phyloP scores from a whole-genome alignment of 2,888 invertebrate species.

The Nezara viridula region DNA sequence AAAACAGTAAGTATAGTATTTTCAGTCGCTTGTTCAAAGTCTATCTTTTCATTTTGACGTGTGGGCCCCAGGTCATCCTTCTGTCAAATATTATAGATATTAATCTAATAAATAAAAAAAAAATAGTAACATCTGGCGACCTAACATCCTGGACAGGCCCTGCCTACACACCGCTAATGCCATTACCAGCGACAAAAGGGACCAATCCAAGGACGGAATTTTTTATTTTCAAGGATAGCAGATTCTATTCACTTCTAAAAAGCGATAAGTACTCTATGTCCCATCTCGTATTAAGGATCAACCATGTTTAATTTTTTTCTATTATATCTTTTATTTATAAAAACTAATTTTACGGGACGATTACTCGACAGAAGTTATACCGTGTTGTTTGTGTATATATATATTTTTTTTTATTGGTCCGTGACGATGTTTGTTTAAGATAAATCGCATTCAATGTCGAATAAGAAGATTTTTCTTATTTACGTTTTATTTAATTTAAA shows the following conservation, averaged over 20 bases:
- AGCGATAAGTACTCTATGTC: background rate
- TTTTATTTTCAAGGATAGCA: slow-evolving; percentile 19
- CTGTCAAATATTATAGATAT: background rate
- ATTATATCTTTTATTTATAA: background rate
- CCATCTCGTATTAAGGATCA: background rate
- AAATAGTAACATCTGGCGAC: background rate
- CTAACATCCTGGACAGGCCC: background rate
- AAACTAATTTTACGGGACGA: slow-evolving; percentile 18
- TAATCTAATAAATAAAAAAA: background rate
- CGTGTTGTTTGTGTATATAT: background rate
- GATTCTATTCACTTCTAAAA: background rate
- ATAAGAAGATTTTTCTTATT: background rate
- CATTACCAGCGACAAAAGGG: background rate
- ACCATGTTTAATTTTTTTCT: slow-evolving; percentile 5
- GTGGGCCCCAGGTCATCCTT: too few species aligned
- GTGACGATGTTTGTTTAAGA: background rate
- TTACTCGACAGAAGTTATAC: background rate
- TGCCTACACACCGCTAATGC: background rate
- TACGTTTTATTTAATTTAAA: background rate
- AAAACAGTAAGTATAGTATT: too few species aligned
- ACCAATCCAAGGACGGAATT: background rate
- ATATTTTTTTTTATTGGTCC: background rate
- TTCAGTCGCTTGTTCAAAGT: too few species aligned
- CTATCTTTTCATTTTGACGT: too few species aligned
- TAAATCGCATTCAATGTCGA: background rate